Evolutionary conservation across 2,113 vertebrate genomes (phyloP).

Genomic region (Alethe castanea): DNA sequence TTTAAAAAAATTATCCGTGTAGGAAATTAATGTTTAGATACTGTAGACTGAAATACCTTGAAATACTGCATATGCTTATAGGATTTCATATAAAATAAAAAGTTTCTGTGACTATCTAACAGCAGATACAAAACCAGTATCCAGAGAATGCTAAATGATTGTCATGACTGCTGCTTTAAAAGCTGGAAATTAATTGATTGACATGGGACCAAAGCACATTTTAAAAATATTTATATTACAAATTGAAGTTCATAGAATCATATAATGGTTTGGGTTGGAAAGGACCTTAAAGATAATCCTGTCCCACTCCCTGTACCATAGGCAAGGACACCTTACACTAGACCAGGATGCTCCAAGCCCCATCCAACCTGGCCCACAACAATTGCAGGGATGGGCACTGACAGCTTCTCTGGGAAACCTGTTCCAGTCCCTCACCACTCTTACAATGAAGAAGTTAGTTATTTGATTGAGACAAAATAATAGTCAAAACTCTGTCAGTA

Average conservation of each 20-base stretch:
- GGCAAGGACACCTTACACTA: not conserved
- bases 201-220: not conserved
- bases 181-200: not conserved
- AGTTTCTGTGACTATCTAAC: not conserved
- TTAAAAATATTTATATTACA: not conserved
- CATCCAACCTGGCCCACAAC: rapidly evolving
- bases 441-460: not conserved
- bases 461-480: not conserved
- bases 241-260: not conserved
- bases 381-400: not conserved
- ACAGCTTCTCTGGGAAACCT: not conserved
- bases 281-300: not conserved
- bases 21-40: not conserved
- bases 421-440: not conserved
- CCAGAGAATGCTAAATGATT: not conserved
- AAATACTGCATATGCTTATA: not conserved
- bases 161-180: not conserved
- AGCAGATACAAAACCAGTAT: not conserved
- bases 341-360: not conserved
- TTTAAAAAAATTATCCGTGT: not conserved
- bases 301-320: not conserved
- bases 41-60: not conserved
- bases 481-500: not conserved
- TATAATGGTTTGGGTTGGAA: not conserved
- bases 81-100: not conserved